These are phyloP conservation scores for Acromyrmex heyeri DNA, from an alignment of 1,140 invertebrate genomes.

Conservation along the genomic window DNA sequence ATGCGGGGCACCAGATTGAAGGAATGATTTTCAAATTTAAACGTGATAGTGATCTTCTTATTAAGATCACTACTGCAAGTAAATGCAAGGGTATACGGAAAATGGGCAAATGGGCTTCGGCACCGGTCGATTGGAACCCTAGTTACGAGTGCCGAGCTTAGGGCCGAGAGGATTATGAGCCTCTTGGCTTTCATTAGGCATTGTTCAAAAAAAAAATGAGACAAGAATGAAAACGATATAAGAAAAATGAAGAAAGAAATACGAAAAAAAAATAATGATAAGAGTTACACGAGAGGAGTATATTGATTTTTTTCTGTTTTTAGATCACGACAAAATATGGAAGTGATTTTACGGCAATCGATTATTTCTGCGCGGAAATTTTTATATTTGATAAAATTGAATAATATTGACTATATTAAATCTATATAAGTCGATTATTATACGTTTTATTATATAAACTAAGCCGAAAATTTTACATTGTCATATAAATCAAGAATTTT, in stretches of 20 bases:
- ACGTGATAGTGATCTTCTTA: conserved; percentile 57
- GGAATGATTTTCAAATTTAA: conserved; percentile 16
- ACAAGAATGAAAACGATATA: background rate
- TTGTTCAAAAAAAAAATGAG: conserved; percentile 13
- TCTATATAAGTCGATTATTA: background rate
- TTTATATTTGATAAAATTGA: background rate
- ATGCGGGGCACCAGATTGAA: conserved; percentile 66
- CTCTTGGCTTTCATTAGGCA: conserved; percentile 79
- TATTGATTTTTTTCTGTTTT: conserved; percentile 1
- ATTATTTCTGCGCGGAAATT: conserved; percentile 31
- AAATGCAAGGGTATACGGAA: conserved; percentile 80
- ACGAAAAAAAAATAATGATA: background rate
- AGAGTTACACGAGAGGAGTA: background rate
- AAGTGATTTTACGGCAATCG: conserved; percentile 1
- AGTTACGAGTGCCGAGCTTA: conserved; percentile 87
- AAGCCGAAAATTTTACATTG: background rate
- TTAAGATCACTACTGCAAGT: background rate
- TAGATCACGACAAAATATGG: background rate
- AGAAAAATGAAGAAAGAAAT: background rate
- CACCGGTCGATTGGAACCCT: conserved; percentile 86
- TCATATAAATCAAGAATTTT: background rate
- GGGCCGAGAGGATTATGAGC: conserved; percentile 82
- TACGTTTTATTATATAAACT: background rate
- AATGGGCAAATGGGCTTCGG: conserved; percentile 84
- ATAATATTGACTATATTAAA: background rate